Evolutionary conservation across 2,113 vertebrate genomes (phyloP), one percentile per base, ranked within the genome.

Genomic region (Zapornia atra): DNA sequence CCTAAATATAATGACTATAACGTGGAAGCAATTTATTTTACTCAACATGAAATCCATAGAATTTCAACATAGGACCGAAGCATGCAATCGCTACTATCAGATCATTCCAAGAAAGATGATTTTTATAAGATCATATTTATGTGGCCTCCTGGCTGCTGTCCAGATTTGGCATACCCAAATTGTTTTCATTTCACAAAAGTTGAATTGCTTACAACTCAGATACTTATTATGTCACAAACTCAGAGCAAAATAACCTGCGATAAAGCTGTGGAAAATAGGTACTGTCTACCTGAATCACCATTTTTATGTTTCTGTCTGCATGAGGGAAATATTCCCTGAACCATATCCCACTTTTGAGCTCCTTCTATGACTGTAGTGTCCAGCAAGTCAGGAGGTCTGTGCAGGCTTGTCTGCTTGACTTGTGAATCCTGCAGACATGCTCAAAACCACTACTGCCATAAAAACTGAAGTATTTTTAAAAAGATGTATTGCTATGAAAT

Each of bases 121-220:
- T 95, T 90, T 72, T 92, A 91, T 60, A 60, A 94, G 94, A 71
- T 5, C 90, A 59, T 56, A 61, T 80, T 93, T 81, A 83, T 85
- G 68, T 51, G 89, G 90, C 63, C 48, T 68, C 77, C 77, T 92
- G 94, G 94, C 71, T 91, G 83, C 78, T 79, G 56, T 59, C 86
- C 88, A 95, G 83, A 88, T 93, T 28, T 75, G 82, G 76, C 78
- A 90, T 38, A 86, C 76, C 34, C 57, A 80, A 80, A 36, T 51
- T 94, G 57, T 54, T 90, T 75, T 91, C 40, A 72, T 86, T 96
- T 94, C 60, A 65, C 75, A 82, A 19, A 70, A 88, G 57, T 4
- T 56, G 51, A 91, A 73, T 20, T 83, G 56, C 78, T 92, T 69
- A 86, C 53, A 88, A 64, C 91, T 82, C 78, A 73, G 61, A 72